phyloP scores from a whole-genome alignment of 2,888 invertebrate genomes.

The Halictus quadricinctus region DNA sequence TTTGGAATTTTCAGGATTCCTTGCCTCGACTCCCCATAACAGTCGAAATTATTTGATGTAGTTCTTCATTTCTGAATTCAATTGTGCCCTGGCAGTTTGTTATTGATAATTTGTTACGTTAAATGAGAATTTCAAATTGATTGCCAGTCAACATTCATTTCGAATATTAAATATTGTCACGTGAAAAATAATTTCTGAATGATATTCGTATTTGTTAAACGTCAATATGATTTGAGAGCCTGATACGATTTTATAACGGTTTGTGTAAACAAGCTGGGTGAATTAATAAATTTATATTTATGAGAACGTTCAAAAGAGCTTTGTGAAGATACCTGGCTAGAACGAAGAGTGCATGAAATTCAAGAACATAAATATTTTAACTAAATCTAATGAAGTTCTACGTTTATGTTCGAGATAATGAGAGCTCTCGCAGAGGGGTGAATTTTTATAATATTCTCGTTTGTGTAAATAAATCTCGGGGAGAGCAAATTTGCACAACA shows the following conservation, averaged over 20 bases:
- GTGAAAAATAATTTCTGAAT: background rate
- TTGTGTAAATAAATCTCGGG: background rate
- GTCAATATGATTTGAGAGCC: background rate
- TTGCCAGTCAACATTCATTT: background rate
- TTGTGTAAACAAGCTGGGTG: background rate
- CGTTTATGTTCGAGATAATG: background rate
- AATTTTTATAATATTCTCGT: background rate
- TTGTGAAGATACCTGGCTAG: background rate
- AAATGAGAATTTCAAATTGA: background rate
- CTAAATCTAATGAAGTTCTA: background rate
- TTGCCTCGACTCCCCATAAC: too few relatives aligned
- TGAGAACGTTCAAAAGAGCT: background rate
- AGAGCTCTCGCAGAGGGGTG: background rate
- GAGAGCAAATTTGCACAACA: background rate
- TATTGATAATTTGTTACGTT: background rate
- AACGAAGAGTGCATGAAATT: background rate
- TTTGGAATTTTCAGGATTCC: too few relatives aligned
- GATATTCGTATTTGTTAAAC: background rate
- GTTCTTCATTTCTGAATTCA: background rate
- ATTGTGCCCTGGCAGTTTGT: background rate
- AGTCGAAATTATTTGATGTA: background rate
- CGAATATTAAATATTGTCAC: background rate
- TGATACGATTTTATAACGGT: background rate
- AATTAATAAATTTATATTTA: background rate
- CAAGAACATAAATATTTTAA: background rate